These are phyloP conservation scores for Andrena cerasifolii DNA, from an alignment of 1,140 invertebrate genomes.

Conservation along the genomic window DNA sequence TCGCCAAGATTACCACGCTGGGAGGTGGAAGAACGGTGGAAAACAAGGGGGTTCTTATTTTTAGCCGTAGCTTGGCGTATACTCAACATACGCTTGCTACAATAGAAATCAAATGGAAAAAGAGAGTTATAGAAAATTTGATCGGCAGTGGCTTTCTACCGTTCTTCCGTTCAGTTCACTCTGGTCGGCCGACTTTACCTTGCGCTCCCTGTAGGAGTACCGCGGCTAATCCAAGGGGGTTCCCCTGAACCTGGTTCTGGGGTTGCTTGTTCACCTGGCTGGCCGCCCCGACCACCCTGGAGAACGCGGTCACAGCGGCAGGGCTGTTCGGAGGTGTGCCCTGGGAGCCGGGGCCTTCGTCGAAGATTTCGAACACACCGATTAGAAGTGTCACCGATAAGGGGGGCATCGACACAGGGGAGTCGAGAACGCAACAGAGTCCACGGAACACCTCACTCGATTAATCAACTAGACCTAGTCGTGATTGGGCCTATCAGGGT, in stretches of 20 bases:
- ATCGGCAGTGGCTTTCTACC: conserved; percentile 13
- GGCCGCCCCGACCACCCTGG: conserved; percentile 74
- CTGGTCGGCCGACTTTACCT: conserved; percentile 74
- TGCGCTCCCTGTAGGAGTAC: conserved; percentile 80
- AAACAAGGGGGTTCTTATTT: background rate
- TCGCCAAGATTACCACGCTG: conserved; percentile 11
- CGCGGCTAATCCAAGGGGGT: conserved; percentile 79
- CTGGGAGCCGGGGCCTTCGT: conserved; percentile 74
- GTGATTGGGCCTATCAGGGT: conserved; percentile 19
- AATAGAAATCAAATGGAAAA: too few relatives aligned
- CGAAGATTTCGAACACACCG: conserved; percentile 36
- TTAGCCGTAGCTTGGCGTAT: too few relatives aligned
- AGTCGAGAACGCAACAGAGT: conserved; percentile 13
- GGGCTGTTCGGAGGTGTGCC: conserved; percentile 78
- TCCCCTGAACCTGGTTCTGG: conserved; percentile 67
- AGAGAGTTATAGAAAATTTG: too few relatives aligned
- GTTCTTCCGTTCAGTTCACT: conserved; percentile 6
- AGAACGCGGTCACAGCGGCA: conserved; percentile 75
- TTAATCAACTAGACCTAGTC: conserved; percentile 35
- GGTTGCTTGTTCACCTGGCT: conserved; percentile 71
- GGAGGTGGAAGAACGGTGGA: conserved; percentile 34
- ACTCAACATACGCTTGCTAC: too few relatives aligned
- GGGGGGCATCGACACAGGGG: background rate
- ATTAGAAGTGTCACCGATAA: conserved; percentile 31
- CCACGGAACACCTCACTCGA: conserved; percentile 7